Evolutionary conservation across 2,888 invertebrate species (phyloP).

Genomic region (Pteria penguin): DNA sequence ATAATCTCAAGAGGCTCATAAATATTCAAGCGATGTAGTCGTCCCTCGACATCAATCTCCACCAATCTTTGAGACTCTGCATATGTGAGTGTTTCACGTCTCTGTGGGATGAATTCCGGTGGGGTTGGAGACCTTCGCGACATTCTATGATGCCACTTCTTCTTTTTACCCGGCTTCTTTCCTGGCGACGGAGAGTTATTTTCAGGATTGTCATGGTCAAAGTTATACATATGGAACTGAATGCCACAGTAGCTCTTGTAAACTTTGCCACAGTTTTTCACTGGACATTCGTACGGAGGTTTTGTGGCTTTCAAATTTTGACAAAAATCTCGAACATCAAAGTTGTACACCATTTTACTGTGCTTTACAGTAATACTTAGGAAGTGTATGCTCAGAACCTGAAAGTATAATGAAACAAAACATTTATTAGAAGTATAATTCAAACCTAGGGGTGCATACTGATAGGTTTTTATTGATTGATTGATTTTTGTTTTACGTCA

Average conservation of each 20-base stretch:
- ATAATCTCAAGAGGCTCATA: conserved; percentile 81
- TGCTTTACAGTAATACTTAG: too few relatives aligned
- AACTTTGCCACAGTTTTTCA: conserved; percentile 90
- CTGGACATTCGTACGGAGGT: conserved; percentile 92
- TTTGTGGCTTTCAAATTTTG: conserved; percentile 90
- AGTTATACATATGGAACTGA: conserved; percentile 91
- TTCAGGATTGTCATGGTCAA: conserved; percentile 87
- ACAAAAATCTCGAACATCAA: conserved; percentile 92
- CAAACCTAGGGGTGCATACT: conserved; percentile 3
- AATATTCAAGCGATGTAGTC: conserved; percentile 84
- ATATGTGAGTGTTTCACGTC: conserved; percentile 88
- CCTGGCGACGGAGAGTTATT: conserved; percentile 65
- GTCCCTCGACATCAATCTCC: conserved; percentile 92
- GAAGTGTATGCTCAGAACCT: too few relatives aligned
- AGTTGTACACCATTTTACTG: conserved; percentile 85
- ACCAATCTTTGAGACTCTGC: conserved; percentile 92
- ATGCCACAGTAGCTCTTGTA: conserved; percentile 93
- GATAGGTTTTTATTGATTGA: too few relatives aligned
- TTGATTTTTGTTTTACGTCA: too few relatives aligned
- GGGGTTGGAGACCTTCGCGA: conserved; percentile 78
- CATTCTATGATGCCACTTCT: conserved; percentile 79
- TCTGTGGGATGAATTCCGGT: conserved; percentile 74
- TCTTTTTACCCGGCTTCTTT: conserved; percentile 79
- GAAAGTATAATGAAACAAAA: neutral
- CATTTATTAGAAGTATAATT: neutral